Evolutionary conservation across 2,888 invertebrate species (phyloP), one percentile per base, ranked within the genome.

Genomic region (Tetramorium bicarinatum): DNA sequence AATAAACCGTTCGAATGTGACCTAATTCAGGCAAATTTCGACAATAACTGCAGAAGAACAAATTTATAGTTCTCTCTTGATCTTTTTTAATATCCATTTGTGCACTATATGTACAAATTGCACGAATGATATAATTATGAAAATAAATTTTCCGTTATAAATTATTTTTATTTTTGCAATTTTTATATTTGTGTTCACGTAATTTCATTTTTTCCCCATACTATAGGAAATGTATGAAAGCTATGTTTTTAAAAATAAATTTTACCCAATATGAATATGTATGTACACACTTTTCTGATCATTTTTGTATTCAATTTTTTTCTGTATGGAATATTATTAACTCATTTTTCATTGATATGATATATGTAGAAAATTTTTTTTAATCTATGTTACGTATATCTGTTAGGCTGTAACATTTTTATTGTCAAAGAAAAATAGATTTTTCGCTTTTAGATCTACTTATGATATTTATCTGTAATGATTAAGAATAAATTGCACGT

Each of bases 401-500:
- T 18, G 3, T 54, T 41, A 54, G 3, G 29, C 29, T 7, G 52
- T 52, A 47, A 54, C 18, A 54, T 44, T 44, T 56, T 29, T 67
- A 15, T 56, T n/a, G 15, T 56, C n/a, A 8, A 29, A 11, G 11
- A 77, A 66, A 54, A 44, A 44, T 67, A 77, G 29, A 44, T 56
- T 56, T 29, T 2, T 29, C 13, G 41, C 44, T 54, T 54, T 54
- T 41, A 54, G 25, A 41, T 54, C 41, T 76, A 0, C 13, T 41
- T 29, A 8, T 9, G 6, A 52, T 52, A n/a, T 29, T 44, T 67
- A 67, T 29, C 41, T 29, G 54, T 34, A 8, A 61, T 61, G 47
- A 34, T 15, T 15, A 56, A 44, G 15, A 77, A 77, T 66, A 66
- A 67, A 44, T 67, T 15, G 77, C 41, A 66, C 41, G 25, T 29